These are phyloP conservation scores for Scaptomyza parva DNA, from an alignment of 2,888 invertebrate species.

Conservation along the genomic window DNA sequence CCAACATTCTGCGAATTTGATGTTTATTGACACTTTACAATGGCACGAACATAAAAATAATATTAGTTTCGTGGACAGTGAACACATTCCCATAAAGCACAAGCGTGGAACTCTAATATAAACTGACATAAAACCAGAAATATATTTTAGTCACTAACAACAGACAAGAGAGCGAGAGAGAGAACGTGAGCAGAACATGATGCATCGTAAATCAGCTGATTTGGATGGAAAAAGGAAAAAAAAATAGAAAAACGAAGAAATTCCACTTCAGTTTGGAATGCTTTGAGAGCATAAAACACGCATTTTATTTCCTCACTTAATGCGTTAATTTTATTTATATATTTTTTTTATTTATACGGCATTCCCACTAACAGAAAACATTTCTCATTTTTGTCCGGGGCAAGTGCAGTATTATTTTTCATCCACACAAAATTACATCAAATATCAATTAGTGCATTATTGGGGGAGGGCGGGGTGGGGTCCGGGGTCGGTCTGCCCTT, in stretches of 20 bases:
- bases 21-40: conserved; percentile 59
- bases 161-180: not conserved
- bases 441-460: conserved; percentile 73
- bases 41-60: conserved; percentile 53
- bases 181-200: not conserved
- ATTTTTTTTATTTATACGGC: conserved; percentile 48
- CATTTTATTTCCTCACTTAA: conserved; percentile 30
- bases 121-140: conserved; percentile 52
- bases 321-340: conserved; percentile 53
- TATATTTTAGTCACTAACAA: conserved; percentile 38
- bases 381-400: conserved; percentile 51
- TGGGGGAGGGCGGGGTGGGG: conserved; percentile 35
- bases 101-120: conserved; percentile 27
- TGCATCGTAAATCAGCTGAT: conserved; percentile 28
- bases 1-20: conserved; percentile 12
- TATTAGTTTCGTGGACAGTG: conserved; percentile 36
- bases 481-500: not conserved
- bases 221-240: no score
- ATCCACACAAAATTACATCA: conserved; percentile 65
- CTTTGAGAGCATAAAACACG: conserved; percentile 7
- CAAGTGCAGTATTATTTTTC: conserved; percentile 36
- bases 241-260: not conserved
- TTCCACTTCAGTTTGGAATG: conserved; percentile 1
- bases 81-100: conserved; percentile 3
- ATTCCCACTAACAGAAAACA: conserved; percentile 45